phyloP scores from a whole-genome alignment of 2,113 vertebrate species.

The Geococcyx californianus region DNA sequence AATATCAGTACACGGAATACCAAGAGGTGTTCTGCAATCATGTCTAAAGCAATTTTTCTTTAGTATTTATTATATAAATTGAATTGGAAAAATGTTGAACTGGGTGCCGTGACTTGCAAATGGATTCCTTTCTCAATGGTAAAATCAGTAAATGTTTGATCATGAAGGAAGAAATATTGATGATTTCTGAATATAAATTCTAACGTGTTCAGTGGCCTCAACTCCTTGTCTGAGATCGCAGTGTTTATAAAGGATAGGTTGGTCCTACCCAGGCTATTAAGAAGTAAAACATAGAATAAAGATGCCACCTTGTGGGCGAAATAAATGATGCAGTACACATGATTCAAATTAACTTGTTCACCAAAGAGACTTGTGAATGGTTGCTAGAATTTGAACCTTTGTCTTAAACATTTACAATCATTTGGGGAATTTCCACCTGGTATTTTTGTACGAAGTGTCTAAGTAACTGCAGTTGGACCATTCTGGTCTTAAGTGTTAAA shows the following conservation, averaged over 20 bases:
- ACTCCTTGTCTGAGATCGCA: neutral
- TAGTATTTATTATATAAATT: neutral
- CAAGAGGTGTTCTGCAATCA: neutral
- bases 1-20: neutral
- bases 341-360: neutral
- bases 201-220: neutral
- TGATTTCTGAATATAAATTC: neutral
- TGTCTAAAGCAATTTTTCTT: neutral
- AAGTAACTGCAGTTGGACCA: neutral
- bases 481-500: neutral
- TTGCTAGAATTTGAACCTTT: neutral
- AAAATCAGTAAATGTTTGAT: neutral
- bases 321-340: neutral
- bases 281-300: conserved; percentile 12
- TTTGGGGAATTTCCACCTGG: rapidly evolving
- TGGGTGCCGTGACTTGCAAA: neutral
- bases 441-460: neutral
- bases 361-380: neutral
- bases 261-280: neutral
- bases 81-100: neutral
- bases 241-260: neutral
- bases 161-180: neutral
- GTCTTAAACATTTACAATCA: neutral
- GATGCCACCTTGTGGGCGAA: conserved; percentile 59
- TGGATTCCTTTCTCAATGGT: neutral